Base-by-base conservation (phyloP, 2,113 vertebrate genomes). In the Turnix velox region DNA sequence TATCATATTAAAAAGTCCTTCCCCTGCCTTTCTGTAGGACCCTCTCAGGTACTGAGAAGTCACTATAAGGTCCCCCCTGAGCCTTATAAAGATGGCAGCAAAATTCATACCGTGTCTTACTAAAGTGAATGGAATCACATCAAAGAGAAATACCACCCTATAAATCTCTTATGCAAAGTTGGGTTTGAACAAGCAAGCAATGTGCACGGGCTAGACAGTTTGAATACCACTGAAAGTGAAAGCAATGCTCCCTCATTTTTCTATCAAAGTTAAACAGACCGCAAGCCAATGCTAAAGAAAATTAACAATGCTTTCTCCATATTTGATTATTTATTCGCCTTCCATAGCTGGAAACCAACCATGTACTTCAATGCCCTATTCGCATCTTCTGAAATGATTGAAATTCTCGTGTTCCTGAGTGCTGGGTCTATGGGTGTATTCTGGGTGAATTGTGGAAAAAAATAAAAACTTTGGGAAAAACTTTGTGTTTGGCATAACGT, bases 241-340 rank as follows among this genome's bases (percentile, higher is more conserved):
- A 49, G 12, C 39, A 66, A 30, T 6, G 14, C 8, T 42, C 25
- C 48, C 35, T 75, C n/a, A 71, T 59, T 77, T 63, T 65, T 30
- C 42, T n/a, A 30, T 5, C 57, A 25, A 48, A 82, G 31, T 23
- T 55, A 55, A 61, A 91, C 55, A 4, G 23, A 67, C 31, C 33
- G 24, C 28, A 71, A 81, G 81, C 9, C 31, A 55, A 63, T 12
- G 17, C 14, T 24, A 35, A 58, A 39, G 35, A 7, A 35, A 68
- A 65, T n/a, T n/a, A 39, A 22, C 7, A 18, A 18, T 0, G 2
- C 14, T 35, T 76, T 57, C 3, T 2, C 11, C 23, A 25, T 11
- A 27, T 58, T 42, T 48, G 9, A 80, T 33, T 82, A 68, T n/a
- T 72, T 61, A 42, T 69, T 55, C 55, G 72, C 52, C 40, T 86